These are phyloP conservation scores for Esox masquinongy DNA, from an alignment of 2,797 vertebrate genomes.

Conservation along the genomic window DNA sequence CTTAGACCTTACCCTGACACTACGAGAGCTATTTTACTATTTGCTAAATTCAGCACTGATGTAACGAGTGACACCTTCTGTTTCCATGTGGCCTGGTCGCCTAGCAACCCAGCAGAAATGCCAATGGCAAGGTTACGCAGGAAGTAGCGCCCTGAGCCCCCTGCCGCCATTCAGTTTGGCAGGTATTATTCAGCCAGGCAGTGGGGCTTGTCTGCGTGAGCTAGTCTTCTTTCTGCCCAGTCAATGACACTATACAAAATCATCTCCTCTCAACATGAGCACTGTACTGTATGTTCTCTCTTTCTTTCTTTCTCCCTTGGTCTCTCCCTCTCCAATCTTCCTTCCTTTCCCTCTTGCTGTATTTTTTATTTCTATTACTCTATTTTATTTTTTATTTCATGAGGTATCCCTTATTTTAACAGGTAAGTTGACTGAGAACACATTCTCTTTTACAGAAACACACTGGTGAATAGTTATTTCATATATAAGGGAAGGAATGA, in stretches of 20 bases:
- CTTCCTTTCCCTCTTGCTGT: slow-evolving; percentile 17
- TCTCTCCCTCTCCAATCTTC: slow-evolving; percentile 23
- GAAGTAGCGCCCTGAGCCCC: slow-evolving; percentile 66
- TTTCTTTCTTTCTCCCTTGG: neutral
- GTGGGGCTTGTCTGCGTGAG: slow-evolving; percentile 45
- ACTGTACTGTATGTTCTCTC: neutral
- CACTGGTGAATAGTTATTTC: too few species aligned
- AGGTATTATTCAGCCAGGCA: slow-evolving; percentile 28
- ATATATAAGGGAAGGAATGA: too few species aligned
- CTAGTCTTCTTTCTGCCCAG: slow-evolving; percentile 45
- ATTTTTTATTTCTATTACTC: neutral
- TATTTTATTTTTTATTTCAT: too few species aligned
- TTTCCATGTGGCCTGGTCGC: slow-evolving; percentile 76
- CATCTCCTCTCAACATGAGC: slow-evolving; percentile 39
- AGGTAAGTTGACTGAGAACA: too few species aligned
- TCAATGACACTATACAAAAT: slow-evolving; percentile 51
- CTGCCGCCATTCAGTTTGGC: slow-evolving; percentile 63
- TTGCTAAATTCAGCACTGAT: slow-evolving; percentile 92
- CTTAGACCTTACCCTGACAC: slow-evolving; percentile 79
- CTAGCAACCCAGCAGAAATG: slow-evolving; percentile 78
- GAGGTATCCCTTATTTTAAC: too few species aligned
- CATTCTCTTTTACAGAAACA: too few species aligned
- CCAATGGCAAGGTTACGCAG: slow-evolving; percentile 64
- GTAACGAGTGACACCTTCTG: slow-evolving; percentile 88
- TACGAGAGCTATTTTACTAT: slow-evolving; percentile 81